Conservation (phyloP, 1,140 invertebrate species). For the Diachasma alloeum region DNA sequence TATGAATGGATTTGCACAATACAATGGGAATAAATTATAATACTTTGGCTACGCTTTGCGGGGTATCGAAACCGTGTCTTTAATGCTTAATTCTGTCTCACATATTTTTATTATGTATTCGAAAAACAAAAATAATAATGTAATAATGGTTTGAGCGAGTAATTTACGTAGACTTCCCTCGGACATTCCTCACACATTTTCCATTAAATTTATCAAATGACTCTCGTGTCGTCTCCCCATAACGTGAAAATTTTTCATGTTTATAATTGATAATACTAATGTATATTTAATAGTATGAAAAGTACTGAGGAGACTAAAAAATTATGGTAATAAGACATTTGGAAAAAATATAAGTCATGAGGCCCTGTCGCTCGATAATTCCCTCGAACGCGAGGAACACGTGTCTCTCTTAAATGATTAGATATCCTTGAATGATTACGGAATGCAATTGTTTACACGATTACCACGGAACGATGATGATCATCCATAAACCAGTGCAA, state of each 20-base stretch:
- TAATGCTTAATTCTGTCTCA: constrained; percentile 24
- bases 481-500: neutral
- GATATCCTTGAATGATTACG: neutral
- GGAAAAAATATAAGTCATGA: constrained; percentile 23
- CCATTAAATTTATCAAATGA: neutral
- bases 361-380: constrained; percentile 7
- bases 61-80: constrained; percentile 52
- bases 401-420: neutral
- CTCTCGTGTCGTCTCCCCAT: no score
- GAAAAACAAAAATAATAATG: neutral
- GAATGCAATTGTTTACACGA: neutral
- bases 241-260: neutral
- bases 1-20: constrained; percentile 63
- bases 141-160: constrained; percentile 45
- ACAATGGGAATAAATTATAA: constrained; percentile 67
- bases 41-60: constrained; percentile 62
- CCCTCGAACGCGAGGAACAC: neutral
- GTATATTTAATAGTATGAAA: constrained; percentile 20
- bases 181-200: neutral
- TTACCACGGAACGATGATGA: neutral
- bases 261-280: constrained; percentile 10
- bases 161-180: constrained; percentile 31
- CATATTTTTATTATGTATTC: constrained; percentile 9
- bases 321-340: constrained; percentile 20
- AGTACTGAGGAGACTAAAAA: neutral